Evolutionary conservation across 2,113 vertebrate species (phyloP).

Genomic region (Chelonoidis abingdonii): DNA sequence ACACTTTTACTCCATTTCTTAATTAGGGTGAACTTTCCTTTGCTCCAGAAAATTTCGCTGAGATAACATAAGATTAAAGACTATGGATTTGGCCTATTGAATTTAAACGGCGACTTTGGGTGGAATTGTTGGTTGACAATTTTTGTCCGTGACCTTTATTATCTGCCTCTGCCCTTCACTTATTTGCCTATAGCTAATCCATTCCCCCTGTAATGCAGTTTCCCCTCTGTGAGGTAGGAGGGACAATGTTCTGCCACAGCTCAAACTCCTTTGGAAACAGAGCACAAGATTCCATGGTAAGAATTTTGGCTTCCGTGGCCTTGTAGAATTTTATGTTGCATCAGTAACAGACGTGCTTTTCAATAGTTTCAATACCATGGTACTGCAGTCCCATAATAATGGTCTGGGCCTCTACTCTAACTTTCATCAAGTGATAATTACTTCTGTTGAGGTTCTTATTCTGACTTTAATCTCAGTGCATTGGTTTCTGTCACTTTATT

Average conservation of each 20-base stretch:
- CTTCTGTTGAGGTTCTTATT: conserved; percentile 12
- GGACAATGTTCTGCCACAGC: not conserved
- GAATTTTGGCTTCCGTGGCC: not conserved
- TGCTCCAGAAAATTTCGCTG: not conserved
- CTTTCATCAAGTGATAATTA: not conserved
- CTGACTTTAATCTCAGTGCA: conserved; percentile 8
- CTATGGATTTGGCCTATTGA: not conserved
- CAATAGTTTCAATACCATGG: not conserved
- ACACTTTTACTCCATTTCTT: not conserved
- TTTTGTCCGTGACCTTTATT: not conserved
- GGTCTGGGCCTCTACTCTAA: not conserved
- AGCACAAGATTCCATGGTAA: not conserved
- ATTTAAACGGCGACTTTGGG: not conserved
- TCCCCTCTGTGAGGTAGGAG: not conserved
- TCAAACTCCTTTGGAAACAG: not conserved
- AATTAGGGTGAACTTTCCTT: not conserved
- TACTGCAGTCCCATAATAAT: not conserved
- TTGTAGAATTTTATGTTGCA: not conserved
- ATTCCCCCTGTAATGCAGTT: not conserved
- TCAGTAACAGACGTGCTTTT: conserved; percentile 9
- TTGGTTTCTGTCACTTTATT: conserved; percentile 28
- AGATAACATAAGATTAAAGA: not conserved
- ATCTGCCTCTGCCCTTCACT: not conserved
- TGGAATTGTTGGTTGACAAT: not conserved
- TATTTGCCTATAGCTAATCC: not conserved